Evolutionary conservation across 2,797 vertebrate species (phyloP).

Genomic region (Danio kyathit): DNA sequence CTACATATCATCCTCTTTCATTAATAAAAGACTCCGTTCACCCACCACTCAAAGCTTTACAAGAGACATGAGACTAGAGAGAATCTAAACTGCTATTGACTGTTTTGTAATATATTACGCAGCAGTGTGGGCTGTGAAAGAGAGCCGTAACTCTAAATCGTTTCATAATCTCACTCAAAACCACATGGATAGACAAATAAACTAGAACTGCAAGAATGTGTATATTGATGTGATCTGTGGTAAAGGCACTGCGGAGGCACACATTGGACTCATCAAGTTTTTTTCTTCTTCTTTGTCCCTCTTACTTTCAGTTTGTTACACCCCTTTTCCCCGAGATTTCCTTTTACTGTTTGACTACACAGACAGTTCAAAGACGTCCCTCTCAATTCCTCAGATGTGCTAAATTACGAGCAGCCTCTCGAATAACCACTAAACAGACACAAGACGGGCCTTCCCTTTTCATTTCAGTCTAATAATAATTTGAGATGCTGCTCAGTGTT

Average conservation of each 20-base stretch:
- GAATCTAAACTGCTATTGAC: conserved; percentile 48
- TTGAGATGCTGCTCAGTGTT: conserved; percentile 17
- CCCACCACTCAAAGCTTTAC: conserved; percentile 36
- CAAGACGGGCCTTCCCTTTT: conserved; percentile 22
- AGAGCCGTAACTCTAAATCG: neutral
- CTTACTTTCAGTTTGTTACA: conserved; percentile 45
- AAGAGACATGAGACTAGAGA: conserved; percentile 20
- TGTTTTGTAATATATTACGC: conserved; percentile 25
- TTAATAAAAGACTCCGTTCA: conserved; percentile 47
- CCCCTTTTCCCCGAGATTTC: conserved; percentile 48
- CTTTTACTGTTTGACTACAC: conserved; percentile 38
- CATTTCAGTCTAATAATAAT: conserved; percentile 45
- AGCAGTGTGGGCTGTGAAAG: conserved; percentile 14
- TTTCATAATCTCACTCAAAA: conserved; percentile 7
- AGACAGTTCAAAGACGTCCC: conserved; percentile 47
- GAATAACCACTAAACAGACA: conserved; percentile 31
- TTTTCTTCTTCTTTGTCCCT: neutral
- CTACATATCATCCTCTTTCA: conserved; percentile 27
- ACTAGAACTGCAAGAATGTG: conserved; percentile 18
- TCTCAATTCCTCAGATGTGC: conserved; percentile 23
- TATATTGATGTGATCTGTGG: neutral
- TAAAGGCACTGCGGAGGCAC: neutral
- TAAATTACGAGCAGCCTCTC: conserved; percentile 23
- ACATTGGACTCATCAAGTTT: conserved; percentile 24
- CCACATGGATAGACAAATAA: conserved; percentile 9